Evolutionary conservation across 2,113 vertebrate genomes (phyloP).

Genomic region (Dasyornis broadbenti): DNA sequence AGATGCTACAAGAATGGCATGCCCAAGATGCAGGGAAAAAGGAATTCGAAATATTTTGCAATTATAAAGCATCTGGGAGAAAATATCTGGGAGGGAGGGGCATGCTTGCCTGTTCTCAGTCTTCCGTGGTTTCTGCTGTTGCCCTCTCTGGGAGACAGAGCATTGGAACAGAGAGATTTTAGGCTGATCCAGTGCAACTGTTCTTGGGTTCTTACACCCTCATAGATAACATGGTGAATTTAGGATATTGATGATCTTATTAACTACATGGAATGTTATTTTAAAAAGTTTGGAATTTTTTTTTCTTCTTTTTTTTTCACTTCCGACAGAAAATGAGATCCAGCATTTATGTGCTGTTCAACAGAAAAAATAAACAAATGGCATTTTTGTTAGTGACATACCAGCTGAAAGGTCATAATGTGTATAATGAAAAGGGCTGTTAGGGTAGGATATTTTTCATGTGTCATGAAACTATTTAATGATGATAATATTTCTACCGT

Average conservation of each 20-base stretch:
- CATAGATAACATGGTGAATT: background rate
- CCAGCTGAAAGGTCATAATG: background rate
- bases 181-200: background rate
- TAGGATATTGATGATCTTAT: background rate
- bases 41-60: background rate
- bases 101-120: background rate
- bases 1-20: background rate
- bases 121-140: background rate
- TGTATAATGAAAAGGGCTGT: background rate
- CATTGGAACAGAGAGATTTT: background rate
- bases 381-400: background rate
- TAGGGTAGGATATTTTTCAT: background rate
- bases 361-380: background rate
- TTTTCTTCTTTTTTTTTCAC: background rate
- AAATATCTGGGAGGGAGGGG: background rate
- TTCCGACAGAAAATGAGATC: background rate
- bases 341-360: background rate
- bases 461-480: background rate
- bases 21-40: background rate
- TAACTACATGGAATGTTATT: background rate
- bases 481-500: background rate
- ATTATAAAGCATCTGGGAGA: background rate
- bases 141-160: background rate
- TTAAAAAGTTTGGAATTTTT: background rate
- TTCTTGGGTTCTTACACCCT: background rate